Evolutionary conservation across 2,113 vertebrate species (phyloP).

Genomic region (Oriolus oriolus): DNA sequence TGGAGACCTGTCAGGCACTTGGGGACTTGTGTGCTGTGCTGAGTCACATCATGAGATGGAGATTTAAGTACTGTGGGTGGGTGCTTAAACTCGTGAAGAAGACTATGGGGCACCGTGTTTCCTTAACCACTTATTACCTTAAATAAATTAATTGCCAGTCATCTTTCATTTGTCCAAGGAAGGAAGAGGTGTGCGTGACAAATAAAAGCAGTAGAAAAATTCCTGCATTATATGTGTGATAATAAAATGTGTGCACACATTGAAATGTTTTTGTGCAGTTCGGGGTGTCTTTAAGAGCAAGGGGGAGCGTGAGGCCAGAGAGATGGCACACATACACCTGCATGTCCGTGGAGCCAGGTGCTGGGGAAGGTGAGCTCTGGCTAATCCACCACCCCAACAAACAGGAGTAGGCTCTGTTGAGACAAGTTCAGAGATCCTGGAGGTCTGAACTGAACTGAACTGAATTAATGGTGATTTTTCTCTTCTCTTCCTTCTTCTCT

Average conservation of each 20-base stretch:
- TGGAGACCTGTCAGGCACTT: not conserved
- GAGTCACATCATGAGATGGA: not conserved
- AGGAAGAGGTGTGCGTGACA: not conserved
- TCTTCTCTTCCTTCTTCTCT: not conserved
- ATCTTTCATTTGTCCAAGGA: rapidly evolving
- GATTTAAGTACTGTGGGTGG: not conserved
- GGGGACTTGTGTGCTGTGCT: not conserved
- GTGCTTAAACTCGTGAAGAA: not conserved
- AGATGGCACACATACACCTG: not conserved
- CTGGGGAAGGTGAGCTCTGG: not conserved
- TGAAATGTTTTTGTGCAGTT: not conserved
- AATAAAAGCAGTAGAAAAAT: not conserved
- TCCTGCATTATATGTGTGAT: not conserved
- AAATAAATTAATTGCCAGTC: not conserved
- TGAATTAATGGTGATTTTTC: not conserved
- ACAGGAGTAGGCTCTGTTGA: not conserved
- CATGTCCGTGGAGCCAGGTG: rapidly evolving
- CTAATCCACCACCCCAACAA: not conserved
- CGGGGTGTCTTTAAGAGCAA: not conserved
- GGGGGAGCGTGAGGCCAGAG: not conserved
- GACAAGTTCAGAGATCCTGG: not conserved
- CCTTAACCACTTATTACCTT: not conserved
- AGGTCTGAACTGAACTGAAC: not conserved
- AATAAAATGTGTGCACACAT: not conserved
- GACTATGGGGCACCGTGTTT: not conserved